A percentile compares a stretch with the other conserved stretches of the same genome.
Evolutionary conservation across 2,888 invertebrate species (phyloP).

Genomic region (Pandemis corylana): DNA sequence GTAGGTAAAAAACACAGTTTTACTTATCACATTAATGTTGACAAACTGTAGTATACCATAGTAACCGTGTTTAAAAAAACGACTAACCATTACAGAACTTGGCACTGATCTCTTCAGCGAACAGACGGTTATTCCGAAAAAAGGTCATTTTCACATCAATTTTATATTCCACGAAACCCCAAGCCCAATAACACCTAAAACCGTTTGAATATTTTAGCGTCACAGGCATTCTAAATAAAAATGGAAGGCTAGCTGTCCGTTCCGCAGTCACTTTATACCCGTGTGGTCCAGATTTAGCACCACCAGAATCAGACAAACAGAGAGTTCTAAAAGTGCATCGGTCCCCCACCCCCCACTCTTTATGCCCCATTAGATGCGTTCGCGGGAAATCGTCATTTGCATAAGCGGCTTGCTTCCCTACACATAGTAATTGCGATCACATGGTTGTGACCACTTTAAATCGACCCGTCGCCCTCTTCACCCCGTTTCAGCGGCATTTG

Average conservation of each 20-base stretch:
- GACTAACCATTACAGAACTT: background rate
- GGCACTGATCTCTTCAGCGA: background rate
- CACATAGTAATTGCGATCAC: slow-evolving; percentile 83
- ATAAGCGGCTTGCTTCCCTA: slow-evolving; percentile 83
- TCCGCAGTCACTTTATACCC: slow-evolving; percentile 53
- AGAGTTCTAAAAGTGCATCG: slow-evolving; percentile 74
- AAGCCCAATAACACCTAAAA: background rate
- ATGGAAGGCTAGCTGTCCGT: slow-evolving; percentile 51
- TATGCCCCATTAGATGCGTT: slow-evolving; percentile 82
- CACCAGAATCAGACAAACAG: slow-evolving; percentile 24
- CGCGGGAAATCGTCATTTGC: slow-evolving; percentile 83
- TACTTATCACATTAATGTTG: too few relatives aligned
- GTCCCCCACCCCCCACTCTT: slow-evolving; percentile 56
- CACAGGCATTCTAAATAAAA: slow-evolving; percentile 31
- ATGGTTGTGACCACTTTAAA: slow-evolving; percentile 66
- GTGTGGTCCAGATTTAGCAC: slow-evolving; percentile 56
- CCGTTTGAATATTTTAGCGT: slow-evolving; percentile 1
- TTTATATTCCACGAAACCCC: background rate
- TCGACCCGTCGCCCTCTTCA: slow-evolving; percentile 56
- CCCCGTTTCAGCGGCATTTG: slow-evolving; percentile 45
- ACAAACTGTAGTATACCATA: too few relatives aligned
- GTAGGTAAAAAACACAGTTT: too few relatives aligned
- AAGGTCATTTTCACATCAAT: too few relatives aligned
- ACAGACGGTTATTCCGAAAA: too few relatives aligned
- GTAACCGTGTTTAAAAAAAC: background rate